Conservation (phyloP, 2,797 vertebrate species). For the Anguilla marmorata region DNA sequence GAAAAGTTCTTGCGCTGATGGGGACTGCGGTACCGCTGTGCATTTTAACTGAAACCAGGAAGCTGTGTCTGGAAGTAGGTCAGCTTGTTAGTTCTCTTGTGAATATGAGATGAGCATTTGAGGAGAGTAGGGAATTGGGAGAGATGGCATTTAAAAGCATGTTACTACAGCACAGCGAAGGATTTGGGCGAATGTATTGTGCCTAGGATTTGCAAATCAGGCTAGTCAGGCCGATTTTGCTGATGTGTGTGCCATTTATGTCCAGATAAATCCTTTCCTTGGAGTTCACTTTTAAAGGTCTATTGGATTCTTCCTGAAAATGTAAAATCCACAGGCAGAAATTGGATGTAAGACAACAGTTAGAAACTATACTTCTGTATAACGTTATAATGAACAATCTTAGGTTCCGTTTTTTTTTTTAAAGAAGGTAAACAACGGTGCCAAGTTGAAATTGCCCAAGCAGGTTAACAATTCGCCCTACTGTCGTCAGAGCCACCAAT, state of each 20-base stretch:
- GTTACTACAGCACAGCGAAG: background rate
- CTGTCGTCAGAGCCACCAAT: background rate
- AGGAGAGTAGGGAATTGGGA: background rate
- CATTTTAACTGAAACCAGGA: background rate
- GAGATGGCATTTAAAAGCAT: background rate
- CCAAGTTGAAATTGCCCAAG: background rate
- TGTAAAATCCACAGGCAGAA: background rate
- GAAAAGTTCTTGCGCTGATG: background rate
- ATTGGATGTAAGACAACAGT: background rate
- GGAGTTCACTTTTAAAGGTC: background rate
- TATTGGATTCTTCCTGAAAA: background rate
- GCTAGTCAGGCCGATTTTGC: background rate
- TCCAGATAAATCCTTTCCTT: background rate
- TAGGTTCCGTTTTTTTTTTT: background rate
- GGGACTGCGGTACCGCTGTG: background rate
- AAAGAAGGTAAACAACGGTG: background rate
- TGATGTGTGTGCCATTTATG: background rate
- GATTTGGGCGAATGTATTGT: background rate
- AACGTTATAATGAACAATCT: background rate
- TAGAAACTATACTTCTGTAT: background rate
- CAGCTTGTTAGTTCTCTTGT: background rate
- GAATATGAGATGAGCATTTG: background rate
- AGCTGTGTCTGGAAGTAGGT: slow-evolving; percentile 2
- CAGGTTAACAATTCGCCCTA: background rate
- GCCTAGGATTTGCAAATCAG: background rate